These are phyloP conservation scores for Cyprinus carpio DNA, from an alignment of 2,113 vertebrate genomes.

Conservation along the genomic window DNA sequence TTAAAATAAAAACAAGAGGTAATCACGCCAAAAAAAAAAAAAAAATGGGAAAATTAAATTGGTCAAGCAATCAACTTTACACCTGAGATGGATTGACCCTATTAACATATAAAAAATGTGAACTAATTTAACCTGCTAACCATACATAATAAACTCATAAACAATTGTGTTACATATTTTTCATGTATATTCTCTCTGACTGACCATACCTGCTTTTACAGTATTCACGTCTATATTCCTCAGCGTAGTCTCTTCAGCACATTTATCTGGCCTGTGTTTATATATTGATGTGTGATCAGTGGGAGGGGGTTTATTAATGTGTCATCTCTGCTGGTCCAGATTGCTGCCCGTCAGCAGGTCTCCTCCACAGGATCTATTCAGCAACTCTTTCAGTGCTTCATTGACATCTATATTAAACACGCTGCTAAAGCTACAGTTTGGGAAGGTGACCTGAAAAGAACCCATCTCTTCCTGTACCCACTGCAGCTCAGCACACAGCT, in stretches of 20 bases:
- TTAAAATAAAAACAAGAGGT: neutral
- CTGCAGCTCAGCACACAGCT: constrained; percentile 80
- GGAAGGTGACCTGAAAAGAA: constrained; percentile 69
- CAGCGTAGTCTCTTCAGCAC: neutral
- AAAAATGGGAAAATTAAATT: neutral
- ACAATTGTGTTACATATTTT: neutral
- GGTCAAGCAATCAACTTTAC: neutral
- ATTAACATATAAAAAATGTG: neutral
- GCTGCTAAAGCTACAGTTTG: constrained; percentile 48
- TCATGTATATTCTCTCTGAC: neutral
- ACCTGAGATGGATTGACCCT: neutral
- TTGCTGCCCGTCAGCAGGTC: constrained; percentile 64
- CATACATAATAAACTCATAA: neutral
- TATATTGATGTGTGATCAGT: neutral
- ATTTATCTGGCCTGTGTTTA: neutral
- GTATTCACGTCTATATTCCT: neutral
- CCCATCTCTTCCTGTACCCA: constrained; percentile 82
- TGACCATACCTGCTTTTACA: constrained; percentile 9
- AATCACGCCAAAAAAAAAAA: neutral
- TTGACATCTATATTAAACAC: constrained; percentile 70
- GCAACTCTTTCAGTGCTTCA: constrained; percentile 76
- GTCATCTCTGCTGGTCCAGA: constrained; percentile 48
- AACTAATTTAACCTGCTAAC: neutral
- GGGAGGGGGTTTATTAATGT: constrained; percentile 8
- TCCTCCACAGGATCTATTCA: constrained; percentile 71